Evolutionary conservation across 2,888 invertebrate genomes (phyloP).

Genomic region (Andrena hattorfiana): DNA sequence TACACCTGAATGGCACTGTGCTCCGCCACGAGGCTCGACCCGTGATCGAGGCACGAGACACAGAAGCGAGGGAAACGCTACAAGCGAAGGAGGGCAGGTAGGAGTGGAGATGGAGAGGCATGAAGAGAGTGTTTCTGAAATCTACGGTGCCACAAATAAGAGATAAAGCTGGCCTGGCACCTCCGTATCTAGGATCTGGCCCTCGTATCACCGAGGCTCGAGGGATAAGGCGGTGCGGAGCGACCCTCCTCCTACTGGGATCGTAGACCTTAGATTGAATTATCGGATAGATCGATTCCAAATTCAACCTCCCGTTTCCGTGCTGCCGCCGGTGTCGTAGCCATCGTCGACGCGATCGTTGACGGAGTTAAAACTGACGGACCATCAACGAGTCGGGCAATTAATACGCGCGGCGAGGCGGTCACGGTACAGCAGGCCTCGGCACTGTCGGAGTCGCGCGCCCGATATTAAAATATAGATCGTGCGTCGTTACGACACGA

Average conservation of each 20-base stretch:
- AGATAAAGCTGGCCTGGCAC: constrained; percentile 76
- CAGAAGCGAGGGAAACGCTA: not conserved
- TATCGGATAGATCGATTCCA: constrained; percentile 73
- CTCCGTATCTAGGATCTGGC: constrained; percentile 75
- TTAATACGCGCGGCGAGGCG: constrained; percentile 4
- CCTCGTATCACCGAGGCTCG: constrained; percentile 56
- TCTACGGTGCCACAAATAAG: constrained; percentile 79
- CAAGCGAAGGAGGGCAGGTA: not conserved
- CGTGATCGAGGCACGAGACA: constrained; percentile 5
- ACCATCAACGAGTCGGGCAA: not conserved
- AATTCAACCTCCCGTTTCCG: constrained; percentile 54
- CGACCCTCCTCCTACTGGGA: constrained; percentile 35
- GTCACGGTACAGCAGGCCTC: constrained; percentile 6
- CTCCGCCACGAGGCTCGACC: not conserved
- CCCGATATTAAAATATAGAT: constrained; percentile 25
- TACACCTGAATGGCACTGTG: too few species aligned
- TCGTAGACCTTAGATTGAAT: constrained; percentile 73
- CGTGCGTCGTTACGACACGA: constrained; percentile 8
- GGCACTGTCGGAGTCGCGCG: not conserved
- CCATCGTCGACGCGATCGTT: not conserved
- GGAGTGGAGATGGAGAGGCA: not conserved
- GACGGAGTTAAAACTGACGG: not conserved
- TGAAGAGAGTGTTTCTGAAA: constrained; percentile 62
- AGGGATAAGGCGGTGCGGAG: constrained; percentile 67
- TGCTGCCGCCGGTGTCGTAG: constrained; percentile 11